These are phyloP conservation scores for Microcebus ravelobensis DNA, from an alignment of 2,113 vertebrate genomes.

Conservation along the genomic window DNA sequence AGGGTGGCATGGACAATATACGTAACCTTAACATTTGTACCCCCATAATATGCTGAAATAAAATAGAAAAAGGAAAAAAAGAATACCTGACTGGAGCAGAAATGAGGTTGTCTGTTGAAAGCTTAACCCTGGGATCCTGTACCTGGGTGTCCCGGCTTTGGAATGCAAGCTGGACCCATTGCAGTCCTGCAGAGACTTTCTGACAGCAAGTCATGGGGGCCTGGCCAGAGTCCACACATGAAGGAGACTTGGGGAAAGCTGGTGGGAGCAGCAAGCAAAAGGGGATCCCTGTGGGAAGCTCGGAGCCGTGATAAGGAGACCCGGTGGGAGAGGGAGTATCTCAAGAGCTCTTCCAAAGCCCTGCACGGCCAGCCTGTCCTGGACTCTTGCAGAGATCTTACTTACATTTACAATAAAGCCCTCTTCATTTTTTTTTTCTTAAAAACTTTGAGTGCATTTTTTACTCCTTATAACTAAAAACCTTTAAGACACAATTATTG, in stretches of 20 bases:
- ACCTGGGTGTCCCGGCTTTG: not conserved
- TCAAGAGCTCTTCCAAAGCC: not conserved
- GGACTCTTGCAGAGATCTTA: not conserved
- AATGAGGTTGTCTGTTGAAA: not conserved
- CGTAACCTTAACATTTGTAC: too few species aligned
- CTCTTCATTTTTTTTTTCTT: not conserved
- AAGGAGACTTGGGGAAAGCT: not conserved
- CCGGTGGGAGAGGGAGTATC: not conserved
- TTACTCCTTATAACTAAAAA: not conserved
- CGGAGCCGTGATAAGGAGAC: not conserved
- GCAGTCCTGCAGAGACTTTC: not conserved
- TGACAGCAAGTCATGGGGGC: rapidly evolving
- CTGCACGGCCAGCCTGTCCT: not conserved
- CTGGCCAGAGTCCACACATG: rapidly evolving
- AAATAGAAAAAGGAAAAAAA: too few species aligned
- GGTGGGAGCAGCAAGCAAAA: not conserved
- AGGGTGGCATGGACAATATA: too few species aligned
- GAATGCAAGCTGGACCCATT: not conserved
- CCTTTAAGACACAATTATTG: not conserved
- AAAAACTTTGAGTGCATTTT: not conserved
- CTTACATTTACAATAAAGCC: not conserved
- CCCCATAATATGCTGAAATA: too few species aligned
- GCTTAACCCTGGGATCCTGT: not conserved
- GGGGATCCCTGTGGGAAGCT: not conserved
- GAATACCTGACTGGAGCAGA: not conserved